phyloP scores from a whole-genome alignment of 2,113 vertebrate genomes.

The Poecile atricapillus region DNA sequence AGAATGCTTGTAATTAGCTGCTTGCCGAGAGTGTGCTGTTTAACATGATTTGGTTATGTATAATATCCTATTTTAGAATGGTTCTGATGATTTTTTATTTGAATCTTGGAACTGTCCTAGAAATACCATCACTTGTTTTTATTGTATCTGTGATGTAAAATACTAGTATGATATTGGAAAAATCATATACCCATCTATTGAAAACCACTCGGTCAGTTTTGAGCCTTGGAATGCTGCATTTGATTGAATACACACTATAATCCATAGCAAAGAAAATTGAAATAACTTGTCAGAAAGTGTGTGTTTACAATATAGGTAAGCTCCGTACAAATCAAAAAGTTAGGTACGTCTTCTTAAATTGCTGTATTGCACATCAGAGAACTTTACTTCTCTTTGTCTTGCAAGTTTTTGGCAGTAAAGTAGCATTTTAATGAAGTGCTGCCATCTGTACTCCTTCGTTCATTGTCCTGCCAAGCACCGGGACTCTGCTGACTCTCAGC shows the following conservation, averaged over 20 bases:
- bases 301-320: slow-evolving; percentile 59
- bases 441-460: slow-evolving; percentile 39
- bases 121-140: slow-evolving; percentile 54
- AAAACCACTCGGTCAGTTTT: slow-evolving; percentile 64
- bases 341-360: slow-evolving; percentile 67
- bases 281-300: slow-evolving; percentile 37
- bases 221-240: slow-evolving; percentile 71
- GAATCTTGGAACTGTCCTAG: slow-evolving; percentile 65
- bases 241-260: slow-evolving; percentile 42
- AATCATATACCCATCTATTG: background rate
- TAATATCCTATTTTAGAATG: slow-evolving; percentile 70
- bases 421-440: slow-evolving; percentile 62
- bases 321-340: slow-evolving; percentile 41
- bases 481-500: slow-evolving; percentile 9
- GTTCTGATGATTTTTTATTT: slow-evolving; percentile 68
- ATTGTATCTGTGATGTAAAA: slow-evolving; percentile 69
- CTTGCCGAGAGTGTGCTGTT: slow-evolving; percentile 69
- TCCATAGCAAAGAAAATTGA: slow-evolving; percentile 38
- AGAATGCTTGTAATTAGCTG: slow-evolving; percentile 75
- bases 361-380: slow-evolving; percentile 66
- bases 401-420: slow-evolving; percentile 50
- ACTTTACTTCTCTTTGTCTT: slow-evolving; percentile 53
- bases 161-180: slow-evolving; percentile 54
- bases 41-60: slow-evolving; percentile 70
- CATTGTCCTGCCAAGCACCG: slow-evolving; percentile 9